Conservation (phyloP, 2,797 vertebrate species). For the Acipenser transmontanus region DNA sequence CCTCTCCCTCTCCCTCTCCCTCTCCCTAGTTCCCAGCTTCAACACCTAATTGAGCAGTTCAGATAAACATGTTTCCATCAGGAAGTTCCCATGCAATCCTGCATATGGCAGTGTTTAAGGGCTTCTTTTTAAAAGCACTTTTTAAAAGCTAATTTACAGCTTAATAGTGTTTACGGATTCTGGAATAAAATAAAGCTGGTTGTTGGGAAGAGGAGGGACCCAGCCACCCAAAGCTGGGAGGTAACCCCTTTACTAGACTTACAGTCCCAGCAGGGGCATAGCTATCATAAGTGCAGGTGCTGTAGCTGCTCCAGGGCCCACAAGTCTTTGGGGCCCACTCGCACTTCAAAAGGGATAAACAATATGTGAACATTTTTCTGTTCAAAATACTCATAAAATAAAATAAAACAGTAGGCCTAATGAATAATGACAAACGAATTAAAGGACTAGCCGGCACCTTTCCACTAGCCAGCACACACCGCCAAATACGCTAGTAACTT, state of each 20-base stretch:
- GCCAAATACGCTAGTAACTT: too few relatives aligned
- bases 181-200: conserved; percentile 56
- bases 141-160: conserved; percentile 68
- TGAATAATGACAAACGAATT: too few relatives aligned
- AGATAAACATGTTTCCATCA: conserved; percentile 68
- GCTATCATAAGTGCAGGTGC: too few relatives aligned
- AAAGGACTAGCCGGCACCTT: too few relatives aligned
- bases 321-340: too few relatives aligned
- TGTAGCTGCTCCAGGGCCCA: too few relatives aligned
- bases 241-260: too few relatives aligned
- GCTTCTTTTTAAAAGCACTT: conserved; percentile 64
- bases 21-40: conserved; percentile 50
- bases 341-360: too few relatives aligned
- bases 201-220: conserved; percentile 41
- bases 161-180: conserved; percentile 27
- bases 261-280: background rate
- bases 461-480: too few relatives aligned
- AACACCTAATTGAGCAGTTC: conserved; percentile 63
- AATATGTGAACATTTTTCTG: too few relatives aligned
- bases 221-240: background rate
- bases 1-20: background rate
- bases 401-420: too few relatives aligned
- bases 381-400: too few relatives aligned
- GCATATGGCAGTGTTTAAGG: conserved; percentile 79
- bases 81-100: conserved; percentile 75